Base-by-base conservation (phyloP, 2,797 vertebrate species). In the Coregonus suidteri region DNA sequence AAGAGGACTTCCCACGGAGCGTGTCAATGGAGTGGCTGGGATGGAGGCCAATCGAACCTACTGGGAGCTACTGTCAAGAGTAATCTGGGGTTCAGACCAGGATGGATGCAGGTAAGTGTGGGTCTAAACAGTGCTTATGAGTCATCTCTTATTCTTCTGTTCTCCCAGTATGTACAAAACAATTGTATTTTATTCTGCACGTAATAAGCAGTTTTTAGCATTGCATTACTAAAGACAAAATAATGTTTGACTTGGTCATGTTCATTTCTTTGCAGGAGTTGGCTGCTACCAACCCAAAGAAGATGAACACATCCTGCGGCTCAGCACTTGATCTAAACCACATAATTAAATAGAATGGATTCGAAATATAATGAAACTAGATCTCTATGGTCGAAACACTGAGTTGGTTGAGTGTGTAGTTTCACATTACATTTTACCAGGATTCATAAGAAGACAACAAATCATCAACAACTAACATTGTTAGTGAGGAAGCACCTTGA, bases 21-120 rank as follows among this genome's bases (percentile, higher is more conserved):
- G 91, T 70, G 89, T 94, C 79, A 95, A 93, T 20, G 93, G 90
- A 71, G 79, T 92, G 18, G 81, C 90, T 81, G 89, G 85, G 77
- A 85, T 71, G 15, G 79, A 85, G 7, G n/a, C 3, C 0, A 73
- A 92, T 20, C 82, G 87, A n/a, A 90, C 85, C 4, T 91, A 90
- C 90, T 93, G 92, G 93, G 89, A 94, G 89, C 84, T 94, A 82
- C 82, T 92, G 74, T 88, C 91, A 3, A 34, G 88, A 91, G 37
- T 68, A 71, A 80, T 85, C 79, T 0, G 89, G 89, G 75, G 86
- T 83, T 34, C 75, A 74, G 75, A 85, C 0, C 14, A 79, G 73
- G 34, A 82, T 93, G 79, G 79, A 85, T 79, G 83, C 88, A 83
- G 92, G 93, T 92, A 90, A 85, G 9, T 37, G 14, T n/a, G 14